A percentile compares a stretch with the other conserved stretches of the same genome.
Evolutionary conservation across 2,888 invertebrate species (phyloP).

Genomic region (Altica lythri): DNA sequence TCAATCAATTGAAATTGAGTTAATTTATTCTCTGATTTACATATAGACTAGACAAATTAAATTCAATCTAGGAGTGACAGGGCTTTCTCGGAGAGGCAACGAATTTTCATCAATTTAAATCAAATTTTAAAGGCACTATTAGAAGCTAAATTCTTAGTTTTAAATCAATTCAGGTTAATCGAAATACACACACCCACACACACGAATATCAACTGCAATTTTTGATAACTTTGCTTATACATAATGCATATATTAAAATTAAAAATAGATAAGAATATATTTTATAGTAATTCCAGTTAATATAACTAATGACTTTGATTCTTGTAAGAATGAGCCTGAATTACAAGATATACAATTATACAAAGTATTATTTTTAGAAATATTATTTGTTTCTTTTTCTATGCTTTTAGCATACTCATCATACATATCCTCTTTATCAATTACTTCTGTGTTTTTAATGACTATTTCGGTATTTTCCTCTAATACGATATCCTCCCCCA

Average conservation of each 20-base stretch:
- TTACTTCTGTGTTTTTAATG: not conserved
- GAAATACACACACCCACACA: not conserved
- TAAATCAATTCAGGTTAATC: no score
- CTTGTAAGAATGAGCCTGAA: no score
- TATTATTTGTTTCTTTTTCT: no score
- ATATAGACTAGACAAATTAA: constrained; percentile 10
- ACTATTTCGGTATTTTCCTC: constrained; percentile 13
- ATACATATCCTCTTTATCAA: no score
- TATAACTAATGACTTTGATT: no score
- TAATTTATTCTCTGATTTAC: constrained; percentile 3
- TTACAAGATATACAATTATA: no score
- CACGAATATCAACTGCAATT: constrained; percentile 1
- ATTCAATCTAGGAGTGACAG: constrained; percentile 1
- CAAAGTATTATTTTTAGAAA: no score
- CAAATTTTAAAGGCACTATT: not conserved
- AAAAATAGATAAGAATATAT: no score
- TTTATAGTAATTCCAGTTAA: no score
- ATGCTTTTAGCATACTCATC: no score
- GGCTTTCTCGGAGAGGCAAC: constrained; percentile 1
- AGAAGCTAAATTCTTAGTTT: not conserved
- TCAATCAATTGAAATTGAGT: constrained; percentile 1
- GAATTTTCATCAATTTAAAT: not conserved
- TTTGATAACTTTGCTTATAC: no score
- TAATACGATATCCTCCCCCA: constrained; percentile 25
- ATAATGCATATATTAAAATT: no score